phyloP scores from a whole-genome alignment of 2,797 vertebrate species.

The Antrozous pallidus region DNA sequence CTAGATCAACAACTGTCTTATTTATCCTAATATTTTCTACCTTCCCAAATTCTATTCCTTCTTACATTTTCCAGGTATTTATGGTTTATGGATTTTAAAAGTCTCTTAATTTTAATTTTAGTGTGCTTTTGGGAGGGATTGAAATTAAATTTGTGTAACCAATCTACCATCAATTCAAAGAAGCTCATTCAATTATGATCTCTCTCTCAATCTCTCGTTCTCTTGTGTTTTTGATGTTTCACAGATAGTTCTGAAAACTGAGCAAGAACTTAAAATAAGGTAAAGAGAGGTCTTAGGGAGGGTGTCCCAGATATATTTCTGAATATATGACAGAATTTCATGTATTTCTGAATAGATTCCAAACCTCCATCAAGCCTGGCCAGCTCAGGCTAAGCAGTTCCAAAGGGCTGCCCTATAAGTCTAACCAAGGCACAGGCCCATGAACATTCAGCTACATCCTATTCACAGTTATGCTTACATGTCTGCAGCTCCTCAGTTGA shows the following conservation, averaged over 20 bases:
- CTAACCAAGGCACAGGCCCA: background rate
- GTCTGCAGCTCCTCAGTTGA: background rate
- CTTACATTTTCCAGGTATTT: background rate
- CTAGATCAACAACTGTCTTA: background rate
- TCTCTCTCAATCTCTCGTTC: background rate
- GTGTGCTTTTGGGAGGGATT: background rate
- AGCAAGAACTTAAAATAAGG: conserved; percentile 29
- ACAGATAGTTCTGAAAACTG: background rate
- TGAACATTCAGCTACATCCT: background rate
- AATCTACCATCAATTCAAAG: background rate
- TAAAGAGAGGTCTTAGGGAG: background rate
- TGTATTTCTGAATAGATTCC: conserved; percentile 53
- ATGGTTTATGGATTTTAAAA: background rate
- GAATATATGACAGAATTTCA: conserved; percentile 47
- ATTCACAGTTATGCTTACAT: background rate
- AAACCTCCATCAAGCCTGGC: background rate
- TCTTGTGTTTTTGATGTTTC: background rate
- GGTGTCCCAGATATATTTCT: conserved; percentile 12
- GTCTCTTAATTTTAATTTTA: background rate
- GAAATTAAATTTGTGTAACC: background rate
- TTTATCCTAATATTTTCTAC: background rate
- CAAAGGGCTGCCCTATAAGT: background rate
- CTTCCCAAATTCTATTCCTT: background rate
- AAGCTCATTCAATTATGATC: conserved; percentile 3
- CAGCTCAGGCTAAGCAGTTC: background rate